phyloP scores from a whole-genome alignment of 2,888 invertebrate genomes.

The Parnassius mnemosyne region DNA sequence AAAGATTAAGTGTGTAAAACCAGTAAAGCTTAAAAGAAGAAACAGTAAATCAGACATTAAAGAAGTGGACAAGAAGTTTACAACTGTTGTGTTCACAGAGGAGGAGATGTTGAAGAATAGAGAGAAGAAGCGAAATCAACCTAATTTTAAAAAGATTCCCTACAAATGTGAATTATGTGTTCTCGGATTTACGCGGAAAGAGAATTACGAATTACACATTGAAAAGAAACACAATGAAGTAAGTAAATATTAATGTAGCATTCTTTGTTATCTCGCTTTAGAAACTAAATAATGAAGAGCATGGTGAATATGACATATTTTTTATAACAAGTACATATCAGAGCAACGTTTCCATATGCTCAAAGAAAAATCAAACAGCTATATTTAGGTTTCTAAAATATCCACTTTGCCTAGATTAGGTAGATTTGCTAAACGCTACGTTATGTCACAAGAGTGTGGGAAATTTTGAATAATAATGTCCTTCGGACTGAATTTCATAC shows the following conservation, averaged over 20 bases:
- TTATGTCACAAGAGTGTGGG: too few relatives aligned
- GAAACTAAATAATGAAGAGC: too few relatives aligned
- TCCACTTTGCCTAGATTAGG: too few relatives aligned
- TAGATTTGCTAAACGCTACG: too few relatives aligned
- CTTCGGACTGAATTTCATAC: too few relatives aligned
- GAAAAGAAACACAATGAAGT: slow-evolving; percentile 51
- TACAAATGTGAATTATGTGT: slow-evolving; percentile 61
- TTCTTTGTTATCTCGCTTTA: neutral
- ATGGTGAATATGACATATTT: too few relatives aligned
- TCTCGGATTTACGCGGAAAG: slow-evolving; percentile 49
- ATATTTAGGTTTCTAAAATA: too few relatives aligned
- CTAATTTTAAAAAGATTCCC: slow-evolving; percentile 58
- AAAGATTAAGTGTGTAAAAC: neutral
- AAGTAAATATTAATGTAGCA: slow-evolving; percentile 10
- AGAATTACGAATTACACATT: slow-evolving; percentile 45
- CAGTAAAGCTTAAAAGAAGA: neutral
- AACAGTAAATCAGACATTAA: neutral
- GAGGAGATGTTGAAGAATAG: slow-evolving; percentile 50
- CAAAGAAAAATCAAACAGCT: too few relatives aligned
- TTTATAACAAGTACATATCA: too few relatives aligned
- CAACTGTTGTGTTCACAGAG: slow-evolving; percentile 42
- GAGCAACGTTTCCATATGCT: too few relatives aligned
- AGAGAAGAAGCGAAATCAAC: slow-evolving; percentile 53
- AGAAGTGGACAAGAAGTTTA: slow-evolving; percentile 41
- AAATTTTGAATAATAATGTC: too few relatives aligned